A percentile compares a stretch with the other conserved stretches of the same genome.
Evolutionary conservation across 1,140 invertebrate genomes (phyloP).

Genomic region (Musca vetustissima): DNA sequence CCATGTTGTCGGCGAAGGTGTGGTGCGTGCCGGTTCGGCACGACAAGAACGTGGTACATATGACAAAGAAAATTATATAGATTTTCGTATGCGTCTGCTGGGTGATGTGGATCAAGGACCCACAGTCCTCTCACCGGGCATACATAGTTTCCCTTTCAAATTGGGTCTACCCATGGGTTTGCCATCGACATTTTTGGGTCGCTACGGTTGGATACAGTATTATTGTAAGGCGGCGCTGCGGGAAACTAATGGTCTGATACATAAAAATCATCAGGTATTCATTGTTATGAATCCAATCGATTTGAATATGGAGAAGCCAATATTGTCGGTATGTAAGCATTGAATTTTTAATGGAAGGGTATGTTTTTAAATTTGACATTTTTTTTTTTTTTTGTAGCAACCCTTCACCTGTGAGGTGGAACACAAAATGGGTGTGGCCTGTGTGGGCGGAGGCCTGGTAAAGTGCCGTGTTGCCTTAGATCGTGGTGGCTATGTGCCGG

Average conservation of each 20-base stretch:
- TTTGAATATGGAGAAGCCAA: slow-evolving; percentile 85
- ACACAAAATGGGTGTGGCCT: slow-evolving; percentile 82
- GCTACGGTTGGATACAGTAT: slow-evolving; percentile 95
- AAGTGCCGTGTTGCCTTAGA: slow-evolving; percentile 83
- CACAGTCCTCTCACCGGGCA: slow-evolving; percentile 86
- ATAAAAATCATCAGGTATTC: slow-evolving; percentile 96
- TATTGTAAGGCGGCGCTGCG: slow-evolving; percentile 88
- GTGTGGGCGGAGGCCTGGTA: slow-evolving; percentile 80
- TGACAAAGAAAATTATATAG: slow-evolving; percentile 93
- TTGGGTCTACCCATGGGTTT: slow-evolving; percentile 85
- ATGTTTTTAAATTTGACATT: too few species aligned
- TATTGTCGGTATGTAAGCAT: slow-evolving; percentile 72
- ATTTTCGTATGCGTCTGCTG: slow-evolving; percentile 89
- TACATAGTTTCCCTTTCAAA: slow-evolving; percentile 95
- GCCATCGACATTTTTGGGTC: slow-evolving; percentile 90
- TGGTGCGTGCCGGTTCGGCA: slow-evolving; percentile 77
- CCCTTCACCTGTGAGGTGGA: slow-evolving; percentile 88
- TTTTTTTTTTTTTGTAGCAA: slow-evolving; percentile 66
- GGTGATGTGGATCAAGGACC: slow-evolving; percentile 83
- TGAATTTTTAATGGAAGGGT: too few species aligned
- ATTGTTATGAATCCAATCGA: slow-evolving; percentile 96
- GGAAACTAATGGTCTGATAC: slow-evolving; percentile 85
- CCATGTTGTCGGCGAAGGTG: slow-evolving; percentile 91
- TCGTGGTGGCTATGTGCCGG: slow-evolving; percentile 89
- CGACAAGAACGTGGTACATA: slow-evolving; percentile 75